phyloP scores from a whole-genome alignment of 2,888 invertebrate genomes.

The Pheosia gnoma region DNA sequence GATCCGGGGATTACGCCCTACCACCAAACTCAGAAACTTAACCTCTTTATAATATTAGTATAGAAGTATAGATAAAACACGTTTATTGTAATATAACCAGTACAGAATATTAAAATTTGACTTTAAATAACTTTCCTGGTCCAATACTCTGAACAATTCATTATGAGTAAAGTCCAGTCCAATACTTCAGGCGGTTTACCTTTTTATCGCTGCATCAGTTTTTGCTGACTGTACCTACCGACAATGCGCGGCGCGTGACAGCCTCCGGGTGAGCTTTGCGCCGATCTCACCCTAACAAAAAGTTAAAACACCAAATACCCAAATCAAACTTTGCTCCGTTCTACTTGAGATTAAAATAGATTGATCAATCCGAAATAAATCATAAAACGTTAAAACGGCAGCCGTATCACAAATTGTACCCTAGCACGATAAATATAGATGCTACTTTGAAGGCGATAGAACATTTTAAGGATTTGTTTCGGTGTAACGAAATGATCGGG shows the following conservation, averaged over 20 bases:
- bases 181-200: slow-evolving; percentile 41
- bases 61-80: too few relatives aligned
- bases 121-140: slow-evolving; percentile 15
- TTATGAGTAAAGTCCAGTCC: slow-evolving; percentile 35
- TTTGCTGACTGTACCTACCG: slow-evolving; percentile 55
- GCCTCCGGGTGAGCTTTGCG: slow-evolving; percentile 73
- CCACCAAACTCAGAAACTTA: too few relatives aligned
- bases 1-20: too few relatives aligned
- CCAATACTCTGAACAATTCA: slow-evolving; percentile 38
- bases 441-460: slow-evolving; percentile 28
- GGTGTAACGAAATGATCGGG: slow-evolving; percentile 65
- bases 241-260: slow-evolving; percentile 76
- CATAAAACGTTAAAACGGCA: slow-evolving; percentile 25
- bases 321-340: slow-evolving; percentile 32
- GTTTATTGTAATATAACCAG: too few relatives aligned
- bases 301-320: slow-evolving; percentile 33
- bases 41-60: too few relatives aligned
- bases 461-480: slow-evolving; percentile 51
- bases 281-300: slow-evolving; percentile 48
- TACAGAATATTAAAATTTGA: not conserved
- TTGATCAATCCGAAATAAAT: slow-evolving; percentile 13
- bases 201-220: slow-evolving; percentile 61
- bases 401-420: slow-evolving; percentile 32
- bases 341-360: slow-evolving; percentile 20
- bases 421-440: slow-evolving; percentile 29